Conservation (phyloP, 1,140 invertebrate genomes). For the Neodiprion lecontei region DNA sequence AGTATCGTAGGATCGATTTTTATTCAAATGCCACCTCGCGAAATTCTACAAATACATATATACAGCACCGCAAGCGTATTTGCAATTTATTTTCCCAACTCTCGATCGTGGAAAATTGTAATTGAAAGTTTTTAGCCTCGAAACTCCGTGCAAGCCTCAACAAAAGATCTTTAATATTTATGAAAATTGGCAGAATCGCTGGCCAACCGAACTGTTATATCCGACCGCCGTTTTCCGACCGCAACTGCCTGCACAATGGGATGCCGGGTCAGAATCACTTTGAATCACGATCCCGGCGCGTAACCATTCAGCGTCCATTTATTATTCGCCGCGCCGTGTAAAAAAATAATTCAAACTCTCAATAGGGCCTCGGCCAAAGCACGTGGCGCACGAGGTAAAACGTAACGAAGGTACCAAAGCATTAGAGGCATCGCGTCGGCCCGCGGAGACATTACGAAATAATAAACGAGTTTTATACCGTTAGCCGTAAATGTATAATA, state of each 20-base stretch:
- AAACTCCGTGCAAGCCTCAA: neutral
- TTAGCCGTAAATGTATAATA: neutral
- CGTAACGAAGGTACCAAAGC: no score
- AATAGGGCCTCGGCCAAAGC: neutral
- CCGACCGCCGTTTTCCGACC: neutral
- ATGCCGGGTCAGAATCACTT: neutral
- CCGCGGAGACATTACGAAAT: neutral
- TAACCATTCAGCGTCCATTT: neutral
- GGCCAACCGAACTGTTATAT: neutral
- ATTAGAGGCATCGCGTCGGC: no score
- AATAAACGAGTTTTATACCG: conserved; percentile 1
- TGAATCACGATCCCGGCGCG: neutral
- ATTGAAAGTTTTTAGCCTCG: neutral
- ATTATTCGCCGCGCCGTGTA: neutral
- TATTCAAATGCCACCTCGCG: neutral
- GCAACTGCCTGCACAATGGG: no score
- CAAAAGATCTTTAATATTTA: neutral
- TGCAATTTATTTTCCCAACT: neutral
- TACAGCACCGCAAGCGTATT: neutral
- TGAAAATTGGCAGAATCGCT: neutral
- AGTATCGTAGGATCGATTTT: neutral
- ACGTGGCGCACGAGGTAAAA: neutral
- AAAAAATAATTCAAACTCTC: neutral
- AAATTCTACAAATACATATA: neutral
- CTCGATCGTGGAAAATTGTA: neutral